These are phyloP conservation scores for Steinernema carpocapsae DNA, from an alignment of 2,888 invertebrate species.

Conservation along the genomic window DNA sequence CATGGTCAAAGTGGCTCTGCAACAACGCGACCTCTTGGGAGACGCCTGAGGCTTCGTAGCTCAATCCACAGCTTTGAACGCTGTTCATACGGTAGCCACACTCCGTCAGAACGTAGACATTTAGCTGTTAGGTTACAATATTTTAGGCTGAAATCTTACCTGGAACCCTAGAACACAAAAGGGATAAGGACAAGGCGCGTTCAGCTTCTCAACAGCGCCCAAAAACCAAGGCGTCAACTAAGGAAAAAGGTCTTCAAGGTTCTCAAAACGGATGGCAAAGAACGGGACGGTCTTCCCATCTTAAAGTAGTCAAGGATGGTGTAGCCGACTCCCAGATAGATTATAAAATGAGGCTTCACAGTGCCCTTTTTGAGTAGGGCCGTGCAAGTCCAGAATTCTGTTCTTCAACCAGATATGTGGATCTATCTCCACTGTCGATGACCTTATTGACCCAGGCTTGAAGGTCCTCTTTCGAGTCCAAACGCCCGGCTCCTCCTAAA, in stretches of 20 bases:
- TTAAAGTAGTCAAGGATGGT: slow-evolving; percentile 37
- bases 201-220: slow-evolving; percentile 32
- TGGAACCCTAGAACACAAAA: slow-evolving; percentile 49
- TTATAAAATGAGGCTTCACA: slow-evolving; percentile 38
- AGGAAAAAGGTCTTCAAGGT: slow-evolving; percentile 42
- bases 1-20: slow-evolving; percentile 41
- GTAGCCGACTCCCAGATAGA: slow-evolving; percentile 28
- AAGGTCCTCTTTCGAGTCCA: background rate
- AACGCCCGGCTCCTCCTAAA: slow-evolving; percentile 26
- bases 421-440: background rate
- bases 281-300: slow-evolving; percentile 44
- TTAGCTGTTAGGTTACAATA: too few species aligned
- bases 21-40: slow-evolving; percentile 45
- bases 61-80: slow-evolving; percentile 37
- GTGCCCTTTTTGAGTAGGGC: slow-evolving; percentile 38
- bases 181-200: slow-evolving; percentile 45
- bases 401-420: slow-evolving; percentile 41
- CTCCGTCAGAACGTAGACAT: slow-evolving; percentile 41
- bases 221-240: slow-evolving; percentile 38
- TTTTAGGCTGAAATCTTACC: slow-evolving; percentile 2
- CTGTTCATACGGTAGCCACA: slow-evolving; percentile 44
- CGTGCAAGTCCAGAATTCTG: slow-evolving; percentile 41
- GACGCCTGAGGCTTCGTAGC: slow-evolving; percentile 41
- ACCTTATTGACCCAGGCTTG: background rate
- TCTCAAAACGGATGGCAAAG: slow-evolving; percentile 39